These are phyloP conservation scores for Aptenodytes patagonicus DNA, from an alignment of 2,113 vertebrate genomes.

Conservation along the genomic window DNA sequence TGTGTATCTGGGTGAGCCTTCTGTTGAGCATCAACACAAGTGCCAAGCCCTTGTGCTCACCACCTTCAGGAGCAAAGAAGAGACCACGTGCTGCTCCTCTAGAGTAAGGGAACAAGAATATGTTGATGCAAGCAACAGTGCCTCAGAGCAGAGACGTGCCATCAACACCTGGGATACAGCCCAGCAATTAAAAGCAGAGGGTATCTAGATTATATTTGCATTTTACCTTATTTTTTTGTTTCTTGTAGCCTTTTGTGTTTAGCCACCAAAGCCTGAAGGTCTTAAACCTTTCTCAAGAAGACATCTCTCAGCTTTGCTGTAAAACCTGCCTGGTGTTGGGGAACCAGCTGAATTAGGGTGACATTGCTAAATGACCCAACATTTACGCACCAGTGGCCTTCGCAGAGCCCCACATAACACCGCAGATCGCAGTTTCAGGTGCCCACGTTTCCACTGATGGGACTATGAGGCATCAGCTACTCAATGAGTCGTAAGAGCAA, in stretches of 20 bases:
- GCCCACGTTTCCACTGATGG: background rate
- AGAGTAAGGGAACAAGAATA: background rate
- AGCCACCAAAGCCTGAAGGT: background rate
- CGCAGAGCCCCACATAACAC: accelerated
- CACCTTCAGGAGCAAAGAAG: no score
- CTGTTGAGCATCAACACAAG: background rate
- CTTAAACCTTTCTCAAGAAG: background rate
- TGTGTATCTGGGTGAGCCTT: background rate
- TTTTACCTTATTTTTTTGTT: background rate
- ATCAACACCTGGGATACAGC: background rate
- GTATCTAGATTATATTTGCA: background rate
- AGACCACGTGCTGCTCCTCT: background rate
- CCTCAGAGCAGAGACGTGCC: background rate
- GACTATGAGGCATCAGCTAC: background rate
- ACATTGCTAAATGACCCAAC: no score
- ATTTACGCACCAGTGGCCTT: accelerated
- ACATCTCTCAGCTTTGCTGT: background rate
- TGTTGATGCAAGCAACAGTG: accelerated
- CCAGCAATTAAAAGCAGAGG: background rate
- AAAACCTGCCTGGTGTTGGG: background rate
- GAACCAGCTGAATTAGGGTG: background rate
- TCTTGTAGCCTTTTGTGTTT: background rate
- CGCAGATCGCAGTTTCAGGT: accelerated
- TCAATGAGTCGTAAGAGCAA: background rate
- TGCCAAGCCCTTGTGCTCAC: background rate